Evolutionary conservation across 1,140 invertebrate species (phyloP), one percentile per base, ranked within the genome.

Genomic region (Drosophila jambulina): DNA sequence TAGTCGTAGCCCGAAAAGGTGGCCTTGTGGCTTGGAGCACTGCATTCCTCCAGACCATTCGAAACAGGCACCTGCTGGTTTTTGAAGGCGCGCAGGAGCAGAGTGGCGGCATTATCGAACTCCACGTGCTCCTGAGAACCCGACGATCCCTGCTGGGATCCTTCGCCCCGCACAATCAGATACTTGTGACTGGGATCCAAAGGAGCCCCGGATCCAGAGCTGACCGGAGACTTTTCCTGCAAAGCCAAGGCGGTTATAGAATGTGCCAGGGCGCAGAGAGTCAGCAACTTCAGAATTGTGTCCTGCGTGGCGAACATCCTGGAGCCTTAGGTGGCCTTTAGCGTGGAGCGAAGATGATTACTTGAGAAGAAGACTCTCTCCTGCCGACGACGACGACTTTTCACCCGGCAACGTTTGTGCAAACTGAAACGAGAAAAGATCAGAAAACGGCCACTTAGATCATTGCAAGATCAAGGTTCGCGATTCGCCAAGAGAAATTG

Each of bases 1-100:
- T 96, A 97, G 91, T 97, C 96, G 27, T 86, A 92, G 6, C 67
- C 71, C 9, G 91, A 81, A 36, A 93, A 93, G 12, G 58, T 76
- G 12, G 87, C 82, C 60, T 91, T 92, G 38, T 93, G 90, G 1
- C 57, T 81, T 7, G 90, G 83, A n/a, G 75, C 75, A 40, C 75
- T 91, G 68, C 92, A 93, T 48, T 93, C 86, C 62, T 92, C 88
- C 12, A 91, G 9, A 3, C 17, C 43, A 3, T 21, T 10, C 2
- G 45, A 25, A 10, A 56, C 23, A 3, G 34, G 29, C 4, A 61
- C 46, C 27, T 71, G 69, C 53, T 88, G 78, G 2, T 19, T 32
- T 60, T 63, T 78, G n/a, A 78, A 87, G 8, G 77, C 57, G 13
- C 68, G 45, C 40, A 91, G 29, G 5, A 92, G 61, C 19, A 91